Base-by-base conservation (phyloP, 2,888 invertebrate genomes). In the Xanthia icteritia region DNA sequence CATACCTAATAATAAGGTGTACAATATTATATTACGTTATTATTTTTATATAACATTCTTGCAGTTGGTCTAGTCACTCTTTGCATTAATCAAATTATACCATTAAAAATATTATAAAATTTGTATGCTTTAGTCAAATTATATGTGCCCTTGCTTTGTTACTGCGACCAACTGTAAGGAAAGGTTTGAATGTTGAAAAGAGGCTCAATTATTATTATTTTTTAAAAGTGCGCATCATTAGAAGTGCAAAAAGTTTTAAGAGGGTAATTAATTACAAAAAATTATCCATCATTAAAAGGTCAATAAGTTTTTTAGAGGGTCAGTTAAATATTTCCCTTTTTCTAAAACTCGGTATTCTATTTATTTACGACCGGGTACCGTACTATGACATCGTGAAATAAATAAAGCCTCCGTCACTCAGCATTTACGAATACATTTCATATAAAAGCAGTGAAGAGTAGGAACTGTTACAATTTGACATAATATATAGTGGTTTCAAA, bases 401-500 rank as follows among this genome's bases (percentile, higher is more conserved):
- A 79, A 31, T 61, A 73, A 84, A 71, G 78, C 20, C n/a, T 58
- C 48, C 51, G 77, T 77, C 84, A 77, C 77, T 68, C 60, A 27
- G 6, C 60, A 77, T 86, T 80, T 74, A 42, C 76, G 60, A 63
- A 84, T 56, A 82, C 73, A 76, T 84, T 72, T 82, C 76, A 79
- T 84, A 86, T 84, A 87, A 82, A 81, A 70, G 78, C 76, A 48
- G 61, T 56, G 76, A 76, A 66, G 76, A 82, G 76, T 75, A 79
- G 77, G 71, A 89, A 88, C 79, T 78, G 83, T 83, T 82, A 89
- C 89, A 88, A 86, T 86, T 84, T 89, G 86, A 90, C 87, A 84
- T 86, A 87, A 71, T 56, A 79, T 84, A 83, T 82, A 86, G 88
- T 86, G 84, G 89, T 87, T 86, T 90, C 86, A 87, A 86, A 83